Evolutionary conservation across 2,113 vertebrate genomes (phyloP).

Genomic region (Phalacrocorax pelagicus): DNA sequence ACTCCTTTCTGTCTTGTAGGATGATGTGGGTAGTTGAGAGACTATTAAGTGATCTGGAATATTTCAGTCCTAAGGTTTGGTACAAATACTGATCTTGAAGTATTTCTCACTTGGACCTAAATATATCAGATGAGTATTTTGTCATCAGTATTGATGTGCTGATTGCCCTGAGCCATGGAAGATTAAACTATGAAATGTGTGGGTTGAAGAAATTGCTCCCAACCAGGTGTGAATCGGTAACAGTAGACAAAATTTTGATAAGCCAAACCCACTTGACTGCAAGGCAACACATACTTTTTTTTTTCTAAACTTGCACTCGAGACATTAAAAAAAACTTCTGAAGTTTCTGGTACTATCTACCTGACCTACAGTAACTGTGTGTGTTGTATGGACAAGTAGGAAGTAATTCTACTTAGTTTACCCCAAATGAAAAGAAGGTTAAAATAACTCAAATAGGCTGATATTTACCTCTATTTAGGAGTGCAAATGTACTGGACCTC

Average conservation of each 20-base stretch:
- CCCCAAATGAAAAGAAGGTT: not conserved
- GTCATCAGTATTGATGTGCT: not conserved
- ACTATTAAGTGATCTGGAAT: not conserved
- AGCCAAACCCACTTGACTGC: not conserved
- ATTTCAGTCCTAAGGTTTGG: not conserved
- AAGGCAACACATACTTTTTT: not conserved
- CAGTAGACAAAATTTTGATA: not conserved
- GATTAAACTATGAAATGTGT: slow-evolving; percentile 12
- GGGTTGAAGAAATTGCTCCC: not conserved
- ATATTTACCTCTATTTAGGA: not conserved
- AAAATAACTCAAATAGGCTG: not conserved
- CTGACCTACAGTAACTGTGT: not conserved
- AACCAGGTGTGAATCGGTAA: not conserved
- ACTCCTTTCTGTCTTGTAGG: not conserved
- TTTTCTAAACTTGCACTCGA: not conserved
- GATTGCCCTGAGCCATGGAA: slow-evolving; percentile 6
- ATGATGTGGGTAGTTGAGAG: not conserved
- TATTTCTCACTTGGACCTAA: slow-evolving; percentile 19
- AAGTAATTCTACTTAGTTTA: not conserved
- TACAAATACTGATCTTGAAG: not conserved
- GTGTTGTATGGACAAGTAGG: not conserved
- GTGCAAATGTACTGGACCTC: not conserved
- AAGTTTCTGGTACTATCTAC: not conserved
- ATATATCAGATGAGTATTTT: not conserved
- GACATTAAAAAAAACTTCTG: not conserved